A percentile compares a stretch with the other conserved stretches of the same genome.
Evolutionary conservation across 2,888 invertebrate species (phyloP).

Genomic region (Ceratothoa steindachneri): DNA sequence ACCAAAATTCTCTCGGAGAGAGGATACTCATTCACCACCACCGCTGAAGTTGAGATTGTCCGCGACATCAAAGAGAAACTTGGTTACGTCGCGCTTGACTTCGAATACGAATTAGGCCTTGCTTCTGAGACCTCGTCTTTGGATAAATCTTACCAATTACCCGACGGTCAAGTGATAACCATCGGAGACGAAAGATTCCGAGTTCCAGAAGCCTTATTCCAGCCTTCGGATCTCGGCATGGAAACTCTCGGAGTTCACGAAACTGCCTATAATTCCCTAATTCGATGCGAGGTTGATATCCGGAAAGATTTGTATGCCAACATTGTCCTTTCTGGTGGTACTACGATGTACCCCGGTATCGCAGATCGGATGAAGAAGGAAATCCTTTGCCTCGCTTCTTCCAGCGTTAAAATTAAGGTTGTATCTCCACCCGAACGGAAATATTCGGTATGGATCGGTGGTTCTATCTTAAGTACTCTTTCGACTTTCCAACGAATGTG

Average conservation of each 20-base stretch:
- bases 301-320: slow-evolving; percentile 51
- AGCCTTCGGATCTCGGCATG: slow-evolving; percentile 57
- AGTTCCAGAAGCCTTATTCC: slow-evolving; percentile 69
- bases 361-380: slow-evolving; percentile 97
- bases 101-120: slow-evolving; percentile 31
- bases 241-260: slow-evolving; percentile 51
- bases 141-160: slow-evolving; percentile 64
- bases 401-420: slow-evolving; percentile 89
- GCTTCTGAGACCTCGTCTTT: slow-evolving; percentile 17
- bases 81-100: slow-evolving; percentile 50
- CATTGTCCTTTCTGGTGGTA: slow-evolving; percentile 71
- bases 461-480: background rate
- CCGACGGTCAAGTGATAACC: slow-evolving; percentile 51
- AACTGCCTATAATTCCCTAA: slow-evolving; percentile 62
- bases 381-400: slow-evolving; percentile 68
- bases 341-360: slow-evolving; percentile 95
- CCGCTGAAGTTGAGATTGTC: slow-evolving; percentile 42
- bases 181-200: slow-evolving; percentile 64
- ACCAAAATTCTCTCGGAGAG: slow-evolving; percentile 58
- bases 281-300: slow-evolving; percentile 53
- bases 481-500: slow-evolving; percentile 27
- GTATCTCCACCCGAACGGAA: slow-evolving; percentile 72
- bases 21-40: slow-evolving; percentile 79
- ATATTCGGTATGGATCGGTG: slow-evolving; percentile 34
- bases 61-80: slow-evolving; percentile 45